Conservation (phyloP, 2,113 vertebrate species). For the Girardinichthys multiradiatus region DNA sequence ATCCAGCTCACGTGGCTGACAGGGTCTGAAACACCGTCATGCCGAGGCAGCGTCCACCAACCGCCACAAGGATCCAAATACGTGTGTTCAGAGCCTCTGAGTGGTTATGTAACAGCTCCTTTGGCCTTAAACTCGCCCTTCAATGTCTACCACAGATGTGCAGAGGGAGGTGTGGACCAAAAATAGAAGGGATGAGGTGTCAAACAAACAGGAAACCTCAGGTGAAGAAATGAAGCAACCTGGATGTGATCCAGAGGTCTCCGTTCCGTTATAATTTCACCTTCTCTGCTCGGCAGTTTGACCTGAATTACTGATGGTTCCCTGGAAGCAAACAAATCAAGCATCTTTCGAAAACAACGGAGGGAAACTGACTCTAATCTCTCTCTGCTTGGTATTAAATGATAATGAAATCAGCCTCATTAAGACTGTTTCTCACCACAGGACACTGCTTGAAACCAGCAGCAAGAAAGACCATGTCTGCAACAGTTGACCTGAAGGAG, state of each 20-base stretch:
- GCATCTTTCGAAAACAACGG: too few species aligned
- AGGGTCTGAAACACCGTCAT: neutral
- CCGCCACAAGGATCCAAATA: too few species aligned
- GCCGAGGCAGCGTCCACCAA: too few species aligned
- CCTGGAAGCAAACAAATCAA: constrained; percentile 10
- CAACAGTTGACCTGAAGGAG: constrained; percentile 14
- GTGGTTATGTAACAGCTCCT: constrained; percentile 52
- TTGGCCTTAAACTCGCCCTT: constrained; percentile 5
- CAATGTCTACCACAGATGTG: constrained; percentile 20
- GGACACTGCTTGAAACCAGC: too few species aligned
- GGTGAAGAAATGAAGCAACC: constrained; percentile 11
- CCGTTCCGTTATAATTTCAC: constrained; percentile 38
- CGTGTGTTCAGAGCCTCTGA: constrained; percentile 26
- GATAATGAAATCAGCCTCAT: neutral
- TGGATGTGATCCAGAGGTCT: constrained; percentile 17
- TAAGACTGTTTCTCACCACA: too few species aligned
- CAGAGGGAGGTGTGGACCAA: constrained; percentile 16
- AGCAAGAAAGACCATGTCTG: neutral
- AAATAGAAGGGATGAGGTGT: neutral
- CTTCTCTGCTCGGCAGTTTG: constrained; percentile 16
- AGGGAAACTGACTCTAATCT: too few species aligned
- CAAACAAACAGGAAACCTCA: constrained; percentile 22
- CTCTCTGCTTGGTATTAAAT: neutral
- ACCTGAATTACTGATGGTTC: constrained; percentile 48
- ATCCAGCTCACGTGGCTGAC: constrained; percentile 61